phyloP scores from a whole-genome alignment of 92 coral and sea anemone species.

The Isaurus tuberculatus region DNA sequence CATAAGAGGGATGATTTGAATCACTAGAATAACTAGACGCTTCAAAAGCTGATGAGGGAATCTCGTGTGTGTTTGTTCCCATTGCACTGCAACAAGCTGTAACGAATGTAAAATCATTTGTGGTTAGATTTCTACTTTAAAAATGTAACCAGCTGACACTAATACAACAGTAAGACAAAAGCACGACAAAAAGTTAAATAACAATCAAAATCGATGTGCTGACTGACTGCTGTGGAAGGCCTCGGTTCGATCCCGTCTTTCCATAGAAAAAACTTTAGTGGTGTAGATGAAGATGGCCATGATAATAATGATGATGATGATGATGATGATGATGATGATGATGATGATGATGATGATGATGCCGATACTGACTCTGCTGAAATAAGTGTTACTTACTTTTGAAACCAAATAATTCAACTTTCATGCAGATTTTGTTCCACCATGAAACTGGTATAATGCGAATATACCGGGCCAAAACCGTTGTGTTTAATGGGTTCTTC shows the following conservation, averaged over 20 bases:
- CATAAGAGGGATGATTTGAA: neutral
- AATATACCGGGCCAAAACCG: slow-evolving; percentile 30
- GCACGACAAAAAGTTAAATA: neutral
- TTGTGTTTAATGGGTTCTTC: slow-evolving; percentile 20
- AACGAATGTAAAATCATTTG: neutral
- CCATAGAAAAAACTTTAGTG: too few relatives aligned
- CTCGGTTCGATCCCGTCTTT: too few relatives aligned
- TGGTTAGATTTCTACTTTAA: neutral
- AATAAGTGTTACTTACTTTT: slow-evolving; percentile 21
- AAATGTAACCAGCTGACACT: neutral
- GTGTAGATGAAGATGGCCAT: too few relatives aligned
- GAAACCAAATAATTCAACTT: slow-evolving; percentile 49
- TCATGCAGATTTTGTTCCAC: slow-evolving; percentile 42
- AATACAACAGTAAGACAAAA: neutral
- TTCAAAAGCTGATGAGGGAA: slow-evolving; percentile 18
- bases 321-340: too few relatives aligned
- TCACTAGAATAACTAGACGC: neutral
- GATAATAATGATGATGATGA: too few relatives aligned
- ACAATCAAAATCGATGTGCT: too few relatives aligned
- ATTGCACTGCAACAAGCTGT: slow-evolving; percentile 20
- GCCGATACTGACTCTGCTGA: neutral
- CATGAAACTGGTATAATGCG: slow-evolving; percentile 51
- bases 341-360: too few relatives aligned
- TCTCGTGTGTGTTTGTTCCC: neutral
- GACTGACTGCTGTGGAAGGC: too few relatives aligned